Evolutionary conservation across 2,888 invertebrate genomes (phyloP).

Genomic region (Fragum fragum): DNA sequence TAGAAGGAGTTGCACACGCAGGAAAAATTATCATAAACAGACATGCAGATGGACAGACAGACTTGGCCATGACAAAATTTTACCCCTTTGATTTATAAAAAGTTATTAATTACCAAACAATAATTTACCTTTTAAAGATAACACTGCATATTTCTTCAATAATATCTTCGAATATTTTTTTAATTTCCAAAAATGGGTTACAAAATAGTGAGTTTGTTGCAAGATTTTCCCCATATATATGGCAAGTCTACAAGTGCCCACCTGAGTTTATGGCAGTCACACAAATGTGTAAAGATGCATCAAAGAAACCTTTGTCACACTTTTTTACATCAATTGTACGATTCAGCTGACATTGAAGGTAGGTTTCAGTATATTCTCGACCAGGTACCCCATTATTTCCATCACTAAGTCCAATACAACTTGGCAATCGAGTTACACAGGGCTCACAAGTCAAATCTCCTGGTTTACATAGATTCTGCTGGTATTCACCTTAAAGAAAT

Average conservation of each 20-base stretch:
- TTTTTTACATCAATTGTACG: constrained; percentile 61
- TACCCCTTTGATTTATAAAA: no score
- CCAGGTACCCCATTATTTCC: constrained; percentile 57
- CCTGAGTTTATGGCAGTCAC: constrained; percentile 61
- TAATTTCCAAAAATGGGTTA: no score
- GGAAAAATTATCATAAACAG: no score
- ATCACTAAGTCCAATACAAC: constrained; percentile 69
- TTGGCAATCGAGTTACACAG: constrained; percentile 63
- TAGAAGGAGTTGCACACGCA: no score
- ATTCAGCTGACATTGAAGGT: constrained; percentile 66
- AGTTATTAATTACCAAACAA: no score
- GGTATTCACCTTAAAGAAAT: constrained; percentile 44
- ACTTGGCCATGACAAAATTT: no score
- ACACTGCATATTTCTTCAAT: no score
- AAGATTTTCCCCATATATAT: no score
- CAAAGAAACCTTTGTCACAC: constrained; percentile 62
- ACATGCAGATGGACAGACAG: no score
- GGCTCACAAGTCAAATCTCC: constrained; percentile 51
- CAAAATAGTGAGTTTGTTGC: no score
- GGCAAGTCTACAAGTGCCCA: constrained; percentile 10
- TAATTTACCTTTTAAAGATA: no score
- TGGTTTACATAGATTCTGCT: constrained; percentile 40
- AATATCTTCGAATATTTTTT: no score
- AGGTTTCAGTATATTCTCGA: constrained; percentile 58
- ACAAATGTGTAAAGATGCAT: constrained; percentile 58